A percentile compares a stretch with the other conserved stretches of the same genome.
These are phyloP conservation scores for Okamejei kenojei DNA, from an alignment of 2,797 vertebrate species.

Conservation along the genomic window DNA sequence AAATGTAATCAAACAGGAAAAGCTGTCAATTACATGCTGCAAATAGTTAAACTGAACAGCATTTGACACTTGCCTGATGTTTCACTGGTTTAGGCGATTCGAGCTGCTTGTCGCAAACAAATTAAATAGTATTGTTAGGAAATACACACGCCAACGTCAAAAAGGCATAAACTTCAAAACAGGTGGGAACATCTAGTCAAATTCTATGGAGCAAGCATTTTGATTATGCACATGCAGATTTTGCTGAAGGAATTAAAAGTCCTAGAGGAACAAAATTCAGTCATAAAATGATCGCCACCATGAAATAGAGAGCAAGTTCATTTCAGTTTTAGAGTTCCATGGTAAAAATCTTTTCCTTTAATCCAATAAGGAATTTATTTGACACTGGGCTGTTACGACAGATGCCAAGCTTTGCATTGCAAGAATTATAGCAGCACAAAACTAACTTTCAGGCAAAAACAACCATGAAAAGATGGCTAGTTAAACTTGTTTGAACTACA, in stretches of 20 bases:
- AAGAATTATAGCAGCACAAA: background rate
- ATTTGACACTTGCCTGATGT: slow-evolving; percentile 83
- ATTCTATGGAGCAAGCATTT: background rate
- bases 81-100: slow-evolving; percentile 93
- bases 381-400: background rate
- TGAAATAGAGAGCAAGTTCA: background rate
- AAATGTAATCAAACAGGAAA: background rate
- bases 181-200: slow-evolving; percentile 45
- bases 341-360: background rate
- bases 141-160: slow-evolving; percentile 40
- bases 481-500: background rate
- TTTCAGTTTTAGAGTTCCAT: background rate
- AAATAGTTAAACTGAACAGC: slow-evolving; percentile 24
- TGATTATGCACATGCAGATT: background rate
- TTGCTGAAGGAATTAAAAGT: slow-evolving; percentile 34
- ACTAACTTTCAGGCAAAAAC: background rate
- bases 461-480: background rate
- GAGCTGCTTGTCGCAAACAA: slow-evolving; percentile 83
- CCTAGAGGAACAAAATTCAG: background rate
- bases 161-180: slow-evolving; percentile 43
- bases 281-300: background rate
- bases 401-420: background rate
- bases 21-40: slow-evolving; percentile 9
- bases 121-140: slow-evolving; percentile 77
- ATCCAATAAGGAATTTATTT: no score